Evolutionary conservation across 2,113 vertebrate species (phyloP).

Genomic region (Corynorhinus townsendii): DNA sequence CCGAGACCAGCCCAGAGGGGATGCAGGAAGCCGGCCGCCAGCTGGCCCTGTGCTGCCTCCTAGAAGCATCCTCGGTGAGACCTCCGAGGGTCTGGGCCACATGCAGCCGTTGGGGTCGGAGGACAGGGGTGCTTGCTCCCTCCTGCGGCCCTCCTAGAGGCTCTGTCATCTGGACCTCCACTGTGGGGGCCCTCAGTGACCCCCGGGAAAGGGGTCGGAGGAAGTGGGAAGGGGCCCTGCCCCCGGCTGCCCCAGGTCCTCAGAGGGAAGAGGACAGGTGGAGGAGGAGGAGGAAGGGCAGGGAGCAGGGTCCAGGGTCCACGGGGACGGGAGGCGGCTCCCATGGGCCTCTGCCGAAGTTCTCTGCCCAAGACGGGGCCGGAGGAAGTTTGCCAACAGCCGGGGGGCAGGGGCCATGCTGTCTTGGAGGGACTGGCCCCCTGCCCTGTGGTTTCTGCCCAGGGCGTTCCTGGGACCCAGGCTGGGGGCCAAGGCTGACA

Average conservation of each 20-base stretch:
- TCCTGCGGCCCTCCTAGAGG: not conserved
- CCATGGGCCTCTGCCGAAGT: not conserved
- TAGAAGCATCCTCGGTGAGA: not conserved
- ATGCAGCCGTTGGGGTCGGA: fast-evolving
- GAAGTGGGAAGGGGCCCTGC: not conserved
- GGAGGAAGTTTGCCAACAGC: not conserved
- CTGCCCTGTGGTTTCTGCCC: fast-evolving
- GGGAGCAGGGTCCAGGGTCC: not conserved
- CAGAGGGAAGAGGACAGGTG: fast-evolving
- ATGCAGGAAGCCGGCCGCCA: not conserved
- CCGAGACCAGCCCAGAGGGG: not conserved
- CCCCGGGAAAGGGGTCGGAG: not conserved
- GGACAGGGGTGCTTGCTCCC: not conserved
- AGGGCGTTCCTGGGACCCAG: too few relatives aligned
- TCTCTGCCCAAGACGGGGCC: not conserved
- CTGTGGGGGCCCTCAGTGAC: not conserved
- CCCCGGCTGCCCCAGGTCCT: not conserved
- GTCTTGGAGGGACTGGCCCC: too few relatives aligned
- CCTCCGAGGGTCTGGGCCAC: not conserved
- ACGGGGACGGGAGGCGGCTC: not conserved
- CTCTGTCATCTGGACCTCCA: not conserved
- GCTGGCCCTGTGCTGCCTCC: not conserved
- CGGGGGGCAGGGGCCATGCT: not conserved
- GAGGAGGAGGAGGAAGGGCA: not conserved
- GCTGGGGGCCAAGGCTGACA: too few relatives aligned